phyloP scores from a whole-genome alignment of 2,113 vertebrate genomes.

The Rhinoderma darwinii region DNA sequence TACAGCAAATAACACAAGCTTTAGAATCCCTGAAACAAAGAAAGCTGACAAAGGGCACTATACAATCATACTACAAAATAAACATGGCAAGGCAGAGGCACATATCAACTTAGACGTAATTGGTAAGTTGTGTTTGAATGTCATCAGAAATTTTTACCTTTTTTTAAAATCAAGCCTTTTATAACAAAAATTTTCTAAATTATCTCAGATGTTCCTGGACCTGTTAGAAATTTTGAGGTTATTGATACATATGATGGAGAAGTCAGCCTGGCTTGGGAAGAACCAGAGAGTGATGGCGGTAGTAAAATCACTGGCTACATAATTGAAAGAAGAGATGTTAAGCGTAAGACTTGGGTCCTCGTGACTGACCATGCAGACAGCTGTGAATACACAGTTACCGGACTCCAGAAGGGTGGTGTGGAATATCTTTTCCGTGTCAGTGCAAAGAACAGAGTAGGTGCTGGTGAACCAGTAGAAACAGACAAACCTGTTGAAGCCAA shows the following conservation, averaged over 20 bases:
- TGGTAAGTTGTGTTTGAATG: conserved; percentile 74
- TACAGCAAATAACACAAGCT: conserved; percentile 84
- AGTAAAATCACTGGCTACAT: conserved; percentile 92
- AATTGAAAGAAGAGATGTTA: conserved; percentile 91
- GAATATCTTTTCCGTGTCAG: conserved; percentile 95
- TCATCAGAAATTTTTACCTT: not conserved
- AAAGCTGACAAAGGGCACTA: conserved; percentile 89
- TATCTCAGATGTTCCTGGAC: conserved; percentile 88
- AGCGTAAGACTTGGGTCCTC: conserved; percentile 92
- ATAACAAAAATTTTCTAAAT: conserved; percentile 41
- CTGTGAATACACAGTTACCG: conserved; percentile 91
- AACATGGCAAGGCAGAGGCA: conserved; percentile 91
- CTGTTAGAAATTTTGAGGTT: conserved; percentile 91
- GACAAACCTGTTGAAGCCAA: conserved; percentile 91
- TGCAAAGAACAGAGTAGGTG: conserved; percentile 92
- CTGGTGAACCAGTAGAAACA: conserved; percentile 84
- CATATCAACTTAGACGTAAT: conserved; percentile 92
- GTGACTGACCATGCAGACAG: conserved; percentile 88
- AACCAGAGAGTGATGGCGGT: conserved; percentile 93
- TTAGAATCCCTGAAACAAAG: conserved; percentile 86
- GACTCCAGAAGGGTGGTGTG: conserved; percentile 89
- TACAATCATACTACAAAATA: conserved; percentile 89
- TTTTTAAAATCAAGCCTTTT: conserved; percentile 4
- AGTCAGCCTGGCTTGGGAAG: conserved; percentile 95
- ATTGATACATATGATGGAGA: conserved; percentile 92